Percentiles rank a stretch among this genome's conserved stretches.
These are phyloP conservation scores for Chamaea fasciata DNA, from an alignment of 2,113 vertebrate genomes.

Conservation along the genomic window DNA sequence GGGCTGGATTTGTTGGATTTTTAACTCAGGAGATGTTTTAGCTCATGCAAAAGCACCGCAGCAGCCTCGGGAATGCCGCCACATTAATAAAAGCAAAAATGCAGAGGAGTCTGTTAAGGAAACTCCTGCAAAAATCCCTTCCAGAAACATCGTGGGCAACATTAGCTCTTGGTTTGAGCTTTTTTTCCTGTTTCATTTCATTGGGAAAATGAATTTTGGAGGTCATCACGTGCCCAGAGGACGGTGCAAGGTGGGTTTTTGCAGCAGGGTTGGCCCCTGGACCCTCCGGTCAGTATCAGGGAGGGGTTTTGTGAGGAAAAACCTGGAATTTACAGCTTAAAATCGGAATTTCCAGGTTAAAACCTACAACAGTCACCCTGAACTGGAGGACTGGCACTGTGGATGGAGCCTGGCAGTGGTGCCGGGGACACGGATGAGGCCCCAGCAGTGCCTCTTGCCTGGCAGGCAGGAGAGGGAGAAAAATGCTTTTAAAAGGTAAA, in stretches of 20 bases:
- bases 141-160: not conserved
- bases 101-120: constrained; percentile 64
- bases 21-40: not conserved
- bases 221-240: fast-evolving
- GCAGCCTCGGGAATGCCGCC: constrained; percentile 66
- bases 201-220: not conserved
- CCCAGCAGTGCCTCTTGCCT: not conserved
- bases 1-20: not conserved
- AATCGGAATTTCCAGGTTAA: not conserved
- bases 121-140: constrained; percentile 39
- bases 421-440: not conserved
- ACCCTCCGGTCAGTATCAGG: not conserved
- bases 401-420: not conserved
- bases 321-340: not conserved
- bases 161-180: not conserved
- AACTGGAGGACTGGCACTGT: fast-evolving
- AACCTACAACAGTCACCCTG: not conserved
- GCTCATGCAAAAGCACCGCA: not conserved
- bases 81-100: constrained; percentile 71
- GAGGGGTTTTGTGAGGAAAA: not conserved
- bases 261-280: not conserved
- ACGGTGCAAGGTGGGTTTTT: not conserved
- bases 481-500: constrained; percentile 57
- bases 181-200: not conserved
- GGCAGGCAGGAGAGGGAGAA: not conserved